These are phyloP conservation scores for Sturmia bella DNA, from an alignment of 2,888 invertebrate species.

Conservation along the genomic window DNA sequence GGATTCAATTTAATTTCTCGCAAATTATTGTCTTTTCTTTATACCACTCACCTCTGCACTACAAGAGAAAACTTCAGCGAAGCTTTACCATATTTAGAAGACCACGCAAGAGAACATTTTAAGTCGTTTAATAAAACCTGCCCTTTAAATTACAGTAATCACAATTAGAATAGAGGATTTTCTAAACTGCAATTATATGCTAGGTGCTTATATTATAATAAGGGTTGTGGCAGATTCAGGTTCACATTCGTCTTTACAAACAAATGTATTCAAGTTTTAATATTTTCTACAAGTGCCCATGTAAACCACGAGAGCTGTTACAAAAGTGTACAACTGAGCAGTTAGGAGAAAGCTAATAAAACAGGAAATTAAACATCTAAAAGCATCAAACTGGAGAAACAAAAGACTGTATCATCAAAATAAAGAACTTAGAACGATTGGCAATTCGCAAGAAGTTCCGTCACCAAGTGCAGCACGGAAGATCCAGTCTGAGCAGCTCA, in stretches of 20 bases:
- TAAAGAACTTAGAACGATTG: background rate
- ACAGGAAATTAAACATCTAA: constrained; percentile 5
- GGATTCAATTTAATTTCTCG: background rate
- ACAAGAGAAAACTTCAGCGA: background rate
- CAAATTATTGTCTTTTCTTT: background rate
- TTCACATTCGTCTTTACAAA: background rate
- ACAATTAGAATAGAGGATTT: background rate
- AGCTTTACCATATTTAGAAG: background rate
- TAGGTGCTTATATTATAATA: background rate
- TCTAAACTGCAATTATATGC: background rate
- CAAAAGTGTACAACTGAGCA: background rate
- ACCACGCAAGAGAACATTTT: background rate
- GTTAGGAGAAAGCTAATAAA: background rate
- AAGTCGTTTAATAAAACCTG: background rate
- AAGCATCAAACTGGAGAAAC: constrained; percentile 31
- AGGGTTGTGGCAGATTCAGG: background rate
- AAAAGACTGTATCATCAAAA: background rate
- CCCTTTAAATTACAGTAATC: background rate
- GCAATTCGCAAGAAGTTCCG: constrained; percentile 18
- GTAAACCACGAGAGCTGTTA: background rate
- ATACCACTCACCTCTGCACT: too few species aligned
- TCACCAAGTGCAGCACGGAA: background rate
- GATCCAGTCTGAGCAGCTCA: constrained; percentile 5
- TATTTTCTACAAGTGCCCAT: too few species aligned
- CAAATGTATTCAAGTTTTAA: background rate